These are phyloP conservation scores for Paramuricea clavata DNA, from an alignment of 92 coral and sea anemone genomes.

Conservation along the genomic window DNA sequence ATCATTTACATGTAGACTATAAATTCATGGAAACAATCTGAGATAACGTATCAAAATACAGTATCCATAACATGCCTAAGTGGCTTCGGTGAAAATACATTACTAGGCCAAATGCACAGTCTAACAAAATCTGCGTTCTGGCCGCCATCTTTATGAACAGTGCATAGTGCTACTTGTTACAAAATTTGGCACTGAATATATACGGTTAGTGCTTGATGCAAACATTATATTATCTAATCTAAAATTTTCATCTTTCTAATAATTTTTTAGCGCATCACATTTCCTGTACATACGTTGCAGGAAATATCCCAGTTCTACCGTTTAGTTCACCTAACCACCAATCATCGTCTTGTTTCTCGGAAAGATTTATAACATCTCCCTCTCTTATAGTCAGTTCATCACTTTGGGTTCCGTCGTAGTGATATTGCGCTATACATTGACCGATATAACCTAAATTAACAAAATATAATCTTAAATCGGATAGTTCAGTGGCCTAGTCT, in stretches of 20 bases:
- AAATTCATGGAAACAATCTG: too few species aligned
- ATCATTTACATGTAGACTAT: too few species aligned
- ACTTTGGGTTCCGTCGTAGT: slow-evolving; percentile 85
- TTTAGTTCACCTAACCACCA: slow-evolving; percentile 98
- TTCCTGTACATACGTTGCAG: slow-evolving; percentile 93
- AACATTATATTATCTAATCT: slow-evolving; percentile 2
- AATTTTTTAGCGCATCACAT: slow-evolving; percentile 52
- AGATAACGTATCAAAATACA: too few species aligned
- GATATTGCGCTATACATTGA: slow-evolving; percentile 83
- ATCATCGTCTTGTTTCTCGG: slow-evolving; percentile 81
- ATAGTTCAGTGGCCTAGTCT: too few species aligned
- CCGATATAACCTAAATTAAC: slow-evolving; percentile 65
- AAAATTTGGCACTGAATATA: too few species aligned
- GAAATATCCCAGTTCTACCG: slow-evolving; percentile 85
- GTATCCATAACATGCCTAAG: too few species aligned
- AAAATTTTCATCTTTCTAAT: neutral
- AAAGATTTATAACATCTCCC: slow-evolving; percentile 84
- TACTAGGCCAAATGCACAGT: neutral
- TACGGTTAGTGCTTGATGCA: neutral
- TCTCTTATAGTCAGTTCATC: slow-evolving; percentile 90
- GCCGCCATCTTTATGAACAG: slow-evolving; percentile 75
- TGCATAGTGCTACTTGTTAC: slow-evolving; percentile 8
- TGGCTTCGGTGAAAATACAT: neutral
- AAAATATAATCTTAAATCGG: neutral
- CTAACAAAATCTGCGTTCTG: neutral